phyloP scores from a whole-genome alignment of 2,888 invertebrate species.

The Hartigia nigra region DNA sequence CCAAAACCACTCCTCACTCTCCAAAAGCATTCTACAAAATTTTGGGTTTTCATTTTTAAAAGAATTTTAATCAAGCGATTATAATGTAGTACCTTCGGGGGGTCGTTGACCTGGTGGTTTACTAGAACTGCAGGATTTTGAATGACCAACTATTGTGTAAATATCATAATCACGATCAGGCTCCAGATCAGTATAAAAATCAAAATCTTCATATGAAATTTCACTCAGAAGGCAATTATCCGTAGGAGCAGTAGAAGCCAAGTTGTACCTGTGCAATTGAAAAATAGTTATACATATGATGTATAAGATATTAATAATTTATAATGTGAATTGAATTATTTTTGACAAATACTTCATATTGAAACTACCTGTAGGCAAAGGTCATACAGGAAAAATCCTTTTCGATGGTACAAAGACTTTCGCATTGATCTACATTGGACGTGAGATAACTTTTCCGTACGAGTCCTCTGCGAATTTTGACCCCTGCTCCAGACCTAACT shows the following conservation, averaged over 20 bases:
- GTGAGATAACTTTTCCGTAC: slow-evolving; percentile 75
- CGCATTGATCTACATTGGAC: slow-evolving; percentile 80
- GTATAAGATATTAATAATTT: neutral
- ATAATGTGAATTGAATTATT: neutral
- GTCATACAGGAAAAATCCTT: slow-evolving; percentile 79
- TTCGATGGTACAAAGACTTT: slow-evolving; percentile 78
- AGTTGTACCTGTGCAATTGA: slow-evolving; percentile 63
- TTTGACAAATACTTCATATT: neutral
- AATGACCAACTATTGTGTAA: slow-evolving; percentile 78
- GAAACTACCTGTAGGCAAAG: slow-evolving; percentile 77
- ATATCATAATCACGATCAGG: slow-evolving; percentile 83
- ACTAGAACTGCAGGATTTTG: slow-evolving; percentile 65
- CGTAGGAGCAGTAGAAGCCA: slow-evolving; percentile 68
- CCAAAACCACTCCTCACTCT: slow-evolving; percentile 81
- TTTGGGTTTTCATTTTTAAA: neutral
- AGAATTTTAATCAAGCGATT: slow-evolving; percentile 14
- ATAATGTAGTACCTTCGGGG: slow-evolving; percentile 42
- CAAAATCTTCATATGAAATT: slow-evolving; percentile 75
- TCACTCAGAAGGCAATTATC: slow-evolving; percentile 85
- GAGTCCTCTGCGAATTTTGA: slow-evolving; percentile 76
- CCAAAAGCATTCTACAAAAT: slow-evolving; percentile 83
- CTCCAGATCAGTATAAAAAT: slow-evolving; percentile 79
- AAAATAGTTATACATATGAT: neutral
- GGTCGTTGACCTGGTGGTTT: slow-evolving; percentile 31
- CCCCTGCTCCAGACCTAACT: slow-evolving; percentile 79